Evolutionary conservation across 2,113 vertebrate genomes (phyloP).

Genomic region (Chlorocebus sabaeus): DNA sequence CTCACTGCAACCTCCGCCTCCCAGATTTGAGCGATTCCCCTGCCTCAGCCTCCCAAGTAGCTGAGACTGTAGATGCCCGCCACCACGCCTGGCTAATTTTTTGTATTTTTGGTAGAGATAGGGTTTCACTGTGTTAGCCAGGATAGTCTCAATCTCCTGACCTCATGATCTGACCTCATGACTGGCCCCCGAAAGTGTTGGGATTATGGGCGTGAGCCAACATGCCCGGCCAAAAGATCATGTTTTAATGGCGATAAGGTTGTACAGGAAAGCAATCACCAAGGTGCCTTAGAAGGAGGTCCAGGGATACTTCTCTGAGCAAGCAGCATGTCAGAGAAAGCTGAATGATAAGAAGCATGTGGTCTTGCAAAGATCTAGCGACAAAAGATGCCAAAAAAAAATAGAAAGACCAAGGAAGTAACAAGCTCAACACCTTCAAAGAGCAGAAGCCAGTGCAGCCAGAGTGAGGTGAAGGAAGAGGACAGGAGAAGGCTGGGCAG

Average conservation of each 20-base stretch:
- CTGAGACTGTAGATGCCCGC: too few relatives aligned
- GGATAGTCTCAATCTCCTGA: too few relatives aligned
- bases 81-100: too few relatives aligned
- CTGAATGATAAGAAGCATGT: background rate
- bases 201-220: too few relatives aligned
- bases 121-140: too few relatives aligned
- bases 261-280: background rate
- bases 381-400: background rate
- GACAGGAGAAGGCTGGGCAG: too few relatives aligned
- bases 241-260: background rate
- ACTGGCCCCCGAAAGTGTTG: too few relatives aligned
- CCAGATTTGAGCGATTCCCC: too few relatives aligned
- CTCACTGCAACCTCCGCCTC: too few relatives aligned
- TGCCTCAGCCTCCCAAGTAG: too few relatives aligned
- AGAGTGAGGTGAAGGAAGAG: accelerated
- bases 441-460: background rate
- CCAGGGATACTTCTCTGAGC: background rate
- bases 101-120: too few relatives aligned
- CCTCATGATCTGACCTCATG: too few relatives aligned
- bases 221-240: background rate
- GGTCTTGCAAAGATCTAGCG: background rate
- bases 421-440: background rate
- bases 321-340: background rate
- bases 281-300: background rate
- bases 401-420: background rate